A percentile compares a stretch with the other conserved stretches of the same genome.
Evolutionary conservation across 2,113 vertebrate genomes (phyloP).

Genomic region (Rhagologus leucostigma): DNA sequence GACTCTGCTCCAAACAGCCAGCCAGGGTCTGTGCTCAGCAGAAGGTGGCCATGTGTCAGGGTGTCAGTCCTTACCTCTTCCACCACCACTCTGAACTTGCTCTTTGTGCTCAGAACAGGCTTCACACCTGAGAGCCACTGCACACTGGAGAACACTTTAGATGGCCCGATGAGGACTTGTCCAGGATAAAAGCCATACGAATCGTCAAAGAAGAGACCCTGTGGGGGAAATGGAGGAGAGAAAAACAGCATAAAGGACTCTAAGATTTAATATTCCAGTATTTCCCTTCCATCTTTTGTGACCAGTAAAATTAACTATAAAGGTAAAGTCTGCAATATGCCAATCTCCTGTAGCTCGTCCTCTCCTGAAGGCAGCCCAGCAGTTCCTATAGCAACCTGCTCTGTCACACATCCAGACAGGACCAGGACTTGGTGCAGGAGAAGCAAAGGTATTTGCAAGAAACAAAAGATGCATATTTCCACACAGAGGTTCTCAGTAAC

Average conservation of each 20-base stretch:
- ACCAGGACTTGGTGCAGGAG: background rate
- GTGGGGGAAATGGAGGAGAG: background rate
- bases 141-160: slow-evolving; percentile 95
- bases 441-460: background rate
- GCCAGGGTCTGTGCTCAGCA: background rate
- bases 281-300: background rate
- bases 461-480: background rate
- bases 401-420: background rate
- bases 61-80: slow-evolving; percentile 82
- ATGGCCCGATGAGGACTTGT: slow-evolving; percentile 94
- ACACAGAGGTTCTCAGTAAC: background rate
- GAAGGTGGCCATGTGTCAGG: background rate
- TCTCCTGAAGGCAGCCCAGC: background rate
- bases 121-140: slow-evolving; percentile 97
- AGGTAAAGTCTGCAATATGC: background rate
- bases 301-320: background rate
- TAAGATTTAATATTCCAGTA: background rate
- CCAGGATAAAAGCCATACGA: slow-evolving; percentile 97
- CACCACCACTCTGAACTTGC: slow-evolving; percentile 97
- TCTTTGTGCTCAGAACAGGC: slow-evolving; percentile 96
- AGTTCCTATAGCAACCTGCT: slow-evolving; percentile 35
- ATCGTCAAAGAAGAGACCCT: slow-evolving; percentile 98
- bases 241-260: background rate
- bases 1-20: background rate
- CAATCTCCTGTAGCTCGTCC: background rate